Evolutionary conservation across 2,113 vertebrate species (phyloP).

Genomic region (Tursiops truncatus): DNA sequence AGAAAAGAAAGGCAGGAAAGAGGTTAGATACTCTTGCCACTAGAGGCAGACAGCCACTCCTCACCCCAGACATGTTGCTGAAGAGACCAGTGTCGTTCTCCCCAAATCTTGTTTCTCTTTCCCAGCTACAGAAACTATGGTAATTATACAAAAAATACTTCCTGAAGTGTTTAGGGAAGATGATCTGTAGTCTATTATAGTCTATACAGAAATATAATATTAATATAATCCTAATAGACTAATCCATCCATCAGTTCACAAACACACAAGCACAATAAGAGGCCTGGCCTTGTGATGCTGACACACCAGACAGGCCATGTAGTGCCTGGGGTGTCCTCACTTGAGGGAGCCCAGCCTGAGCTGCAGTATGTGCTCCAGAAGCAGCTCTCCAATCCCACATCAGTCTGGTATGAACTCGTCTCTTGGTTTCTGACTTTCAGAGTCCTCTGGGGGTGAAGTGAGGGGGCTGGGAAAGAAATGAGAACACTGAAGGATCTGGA

Average conservation of each 20-base stretch:
- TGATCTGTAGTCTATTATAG: neutral
- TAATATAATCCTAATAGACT: neutral
- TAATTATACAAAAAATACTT: neutral
- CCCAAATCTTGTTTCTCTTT: neutral
- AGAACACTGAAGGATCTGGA: neutral
- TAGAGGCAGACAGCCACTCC: neutral
- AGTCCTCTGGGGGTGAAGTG: neutral
- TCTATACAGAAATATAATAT: neutral
- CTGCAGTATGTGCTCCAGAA: neutral
- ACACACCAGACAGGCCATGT: neutral
- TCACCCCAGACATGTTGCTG: neutral
- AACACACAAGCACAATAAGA: neutral
- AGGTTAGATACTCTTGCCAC: neutral
- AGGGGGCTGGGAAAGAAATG: neutral
- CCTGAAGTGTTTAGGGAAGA: conserved; percentile 6
- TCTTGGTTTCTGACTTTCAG: conserved; percentile 15
- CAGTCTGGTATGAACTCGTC: neutral
- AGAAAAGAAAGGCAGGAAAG: conserved; percentile 33
- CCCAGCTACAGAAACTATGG: neutral
- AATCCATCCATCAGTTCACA: neutral
- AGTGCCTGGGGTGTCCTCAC: no score
- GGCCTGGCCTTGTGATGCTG: neutral
- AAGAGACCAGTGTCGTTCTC: neutral
- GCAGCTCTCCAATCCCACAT: neutral
- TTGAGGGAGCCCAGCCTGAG: accelerated